Conservation (phyloP, 2,888 invertebrate species). For the Dioctria rufipes region DNA sequence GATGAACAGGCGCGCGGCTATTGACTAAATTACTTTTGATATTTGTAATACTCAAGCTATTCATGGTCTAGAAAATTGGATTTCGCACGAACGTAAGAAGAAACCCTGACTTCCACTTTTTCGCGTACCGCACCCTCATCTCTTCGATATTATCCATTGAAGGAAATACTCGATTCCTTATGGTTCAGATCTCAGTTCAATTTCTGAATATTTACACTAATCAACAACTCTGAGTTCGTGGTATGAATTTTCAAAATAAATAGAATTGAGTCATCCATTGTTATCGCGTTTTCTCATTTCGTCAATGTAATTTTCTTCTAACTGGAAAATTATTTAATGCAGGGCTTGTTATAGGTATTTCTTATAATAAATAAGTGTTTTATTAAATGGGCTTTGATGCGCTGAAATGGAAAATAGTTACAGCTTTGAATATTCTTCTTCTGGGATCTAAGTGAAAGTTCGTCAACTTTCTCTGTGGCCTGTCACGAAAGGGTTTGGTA, state of each 20-base stretch:
- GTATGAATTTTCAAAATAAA: constrained; percentile 6
- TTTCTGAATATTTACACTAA: not conserved
- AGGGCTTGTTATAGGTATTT: no score
- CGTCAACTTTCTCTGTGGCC: no score
- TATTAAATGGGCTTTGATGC: no score
- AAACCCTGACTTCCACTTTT: not conserved
- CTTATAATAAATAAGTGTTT: no score
- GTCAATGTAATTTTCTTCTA: not conserved
- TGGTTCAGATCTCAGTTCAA: not conserved
- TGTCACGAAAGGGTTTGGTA: no score
- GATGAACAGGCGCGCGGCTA: not conserved
- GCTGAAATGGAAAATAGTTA: no score
- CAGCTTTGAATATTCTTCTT: no score
- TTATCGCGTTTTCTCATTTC: constrained; percentile 7
- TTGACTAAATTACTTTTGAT: constrained; percentile 18
- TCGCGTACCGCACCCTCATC: not conserved
- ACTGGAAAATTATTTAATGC: no score
- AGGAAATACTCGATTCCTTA: not conserved
- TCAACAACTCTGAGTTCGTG: constrained; percentile 7
- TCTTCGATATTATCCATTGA: not conserved
- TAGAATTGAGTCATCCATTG: constrained; percentile 6
- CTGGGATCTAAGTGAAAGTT: no score
- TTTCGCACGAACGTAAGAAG: not conserved
- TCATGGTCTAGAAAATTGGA: constrained; percentile 18
- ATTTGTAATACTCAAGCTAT: constrained; percentile 5